Conservation (phyloP, 1,140 invertebrate genomes). For the Drosophila novamexicana region DNA sequence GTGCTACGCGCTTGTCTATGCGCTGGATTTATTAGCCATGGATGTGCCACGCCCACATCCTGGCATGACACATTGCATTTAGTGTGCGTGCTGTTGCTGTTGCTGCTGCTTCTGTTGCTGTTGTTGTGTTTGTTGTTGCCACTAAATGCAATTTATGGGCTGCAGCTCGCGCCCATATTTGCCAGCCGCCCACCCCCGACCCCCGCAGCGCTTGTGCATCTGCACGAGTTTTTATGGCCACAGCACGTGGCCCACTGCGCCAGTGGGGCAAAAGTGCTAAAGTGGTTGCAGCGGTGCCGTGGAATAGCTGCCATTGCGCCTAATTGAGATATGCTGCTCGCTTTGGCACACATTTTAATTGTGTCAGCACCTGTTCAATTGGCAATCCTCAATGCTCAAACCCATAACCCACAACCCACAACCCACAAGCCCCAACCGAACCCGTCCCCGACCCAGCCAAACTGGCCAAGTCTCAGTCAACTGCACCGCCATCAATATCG, state of each 20-base stretch:
- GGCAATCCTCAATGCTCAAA: conserved; percentile 2
- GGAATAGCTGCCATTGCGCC: background rate
- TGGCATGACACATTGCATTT: conserved; percentile 27
- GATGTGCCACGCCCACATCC: conserved; percentile 34
- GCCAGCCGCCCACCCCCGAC: background rate
- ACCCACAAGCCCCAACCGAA: too few relatives aligned
- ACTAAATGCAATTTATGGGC: conserved; percentile 56
- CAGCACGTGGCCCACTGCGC: conserved; percentile 8
- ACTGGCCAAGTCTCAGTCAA: too few relatives aligned
- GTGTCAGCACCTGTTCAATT: conserved; percentile 40
- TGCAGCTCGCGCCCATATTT: conserved; percentile 15
- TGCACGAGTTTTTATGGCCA: conserved; percentile 19
- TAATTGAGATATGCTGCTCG: conserved; percentile 56
- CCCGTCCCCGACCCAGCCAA: too few relatives aligned
- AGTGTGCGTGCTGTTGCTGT: background rate
- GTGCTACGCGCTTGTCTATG: conserved; percentile 30
- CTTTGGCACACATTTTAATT: conserved; percentile 53
- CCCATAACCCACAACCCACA: background rate
- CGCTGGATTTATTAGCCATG: conserved; percentile 38
- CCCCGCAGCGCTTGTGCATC: background rate
- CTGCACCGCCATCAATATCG: conserved; percentile 8
- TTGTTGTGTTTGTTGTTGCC: conserved; percentile 4
- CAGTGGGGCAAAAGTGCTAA: background rate
- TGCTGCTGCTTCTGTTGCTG: background rate
- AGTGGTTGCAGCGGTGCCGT: conserved; percentile 3